phyloP scores from a whole-genome alignment of 2,888 invertebrate species.

The Teinopalpus imperialis region DNA sequence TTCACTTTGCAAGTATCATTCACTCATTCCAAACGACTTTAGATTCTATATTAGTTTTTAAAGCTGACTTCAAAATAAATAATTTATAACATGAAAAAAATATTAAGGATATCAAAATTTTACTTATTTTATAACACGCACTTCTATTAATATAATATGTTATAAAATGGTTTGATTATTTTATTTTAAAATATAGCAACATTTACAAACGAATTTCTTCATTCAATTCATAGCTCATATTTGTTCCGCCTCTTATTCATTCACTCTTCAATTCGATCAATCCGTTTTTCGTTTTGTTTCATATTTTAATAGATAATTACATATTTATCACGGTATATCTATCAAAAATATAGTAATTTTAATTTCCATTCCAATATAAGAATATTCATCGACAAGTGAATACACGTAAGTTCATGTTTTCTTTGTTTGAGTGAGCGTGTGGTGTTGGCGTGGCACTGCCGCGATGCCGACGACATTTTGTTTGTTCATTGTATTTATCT shows the following conservation, averaged over 20 bases:
- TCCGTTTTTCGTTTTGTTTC: slow-evolving; percentile 55
- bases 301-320: slow-evolving; percentile 49
- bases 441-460: slow-evolving; percentile 71
- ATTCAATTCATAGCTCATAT: slow-evolving; percentile 44
- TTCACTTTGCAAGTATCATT: slow-evolving; percentile 29
- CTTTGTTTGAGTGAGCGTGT: slow-evolving; percentile 31
- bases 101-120: too few species aligned
- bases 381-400: slow-evolving; percentile 46
- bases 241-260: slow-evolving; percentile 38
- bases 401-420: slow-evolving; percentile 58
- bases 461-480: slow-evolving; percentile 74
- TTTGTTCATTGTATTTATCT: slow-evolving; percentile 73
- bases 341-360: slow-evolving; percentile 37
- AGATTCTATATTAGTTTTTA: too few species aligned
- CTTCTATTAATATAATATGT: too few species aligned
- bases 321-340: slow-evolving; percentile 50
- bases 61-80: too few species aligned
- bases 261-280: slow-evolving; percentile 55
- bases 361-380: slow-evolving; percentile 20
- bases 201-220: slow-evolving; percentile 26
- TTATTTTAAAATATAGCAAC: slow-evolving; percentile 24
- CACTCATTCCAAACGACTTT: slow-evolving; percentile 33
- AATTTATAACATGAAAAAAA: too few species aligned
- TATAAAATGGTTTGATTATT: not conserved
- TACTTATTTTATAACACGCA: too few species aligned